These are phyloP conservation scores for Rhinella marina DNA, from an alignment of 2,797 vertebrate genomes.

Conservation along the genomic window DNA sequence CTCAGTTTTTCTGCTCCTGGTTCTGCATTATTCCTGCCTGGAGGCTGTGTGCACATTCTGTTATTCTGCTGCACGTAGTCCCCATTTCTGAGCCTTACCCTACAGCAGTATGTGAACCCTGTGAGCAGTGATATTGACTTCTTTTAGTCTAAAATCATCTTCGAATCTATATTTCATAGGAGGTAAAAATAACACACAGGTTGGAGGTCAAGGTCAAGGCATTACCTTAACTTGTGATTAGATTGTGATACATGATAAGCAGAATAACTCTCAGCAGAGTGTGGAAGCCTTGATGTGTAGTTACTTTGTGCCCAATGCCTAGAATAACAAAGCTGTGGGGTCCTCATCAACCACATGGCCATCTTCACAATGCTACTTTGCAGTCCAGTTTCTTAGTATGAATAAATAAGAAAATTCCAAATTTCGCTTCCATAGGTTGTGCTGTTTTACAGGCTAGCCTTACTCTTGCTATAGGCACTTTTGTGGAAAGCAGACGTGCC, in stretches of 20 bases:
- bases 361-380: background rate
- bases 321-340: background rate
- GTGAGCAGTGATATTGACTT: background rate
- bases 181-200: background rate
- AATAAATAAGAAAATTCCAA: background rate
- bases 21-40: background rate
- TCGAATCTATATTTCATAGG: slow-evolving; percentile 24
- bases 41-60: background rate
- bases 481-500: slow-evolving; percentile 28
- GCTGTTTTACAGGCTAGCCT: slow-evolving; percentile 1
- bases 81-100: too few species aligned
- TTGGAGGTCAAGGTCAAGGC: slow-evolving; percentile 54
- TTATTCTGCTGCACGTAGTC: background rate
- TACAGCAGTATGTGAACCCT: background rate
- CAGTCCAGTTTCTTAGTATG: background rate
- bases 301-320: background rate
- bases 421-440: slow-evolving; percentile 45
- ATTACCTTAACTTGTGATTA: slow-evolving; percentile 42
- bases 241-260: slow-evolving; percentile 6
- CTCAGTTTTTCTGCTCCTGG: background rate
- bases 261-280: slow-evolving; percentile 29
- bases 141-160: background rate
- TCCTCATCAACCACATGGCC: background rate
- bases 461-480: slow-evolving; percentile 20
- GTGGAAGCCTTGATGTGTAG: background rate